These are phyloP conservation scores for Ophion obscuratus DNA, from an alignment of 2,888 invertebrate genomes.

Conservation along the genomic window DNA sequence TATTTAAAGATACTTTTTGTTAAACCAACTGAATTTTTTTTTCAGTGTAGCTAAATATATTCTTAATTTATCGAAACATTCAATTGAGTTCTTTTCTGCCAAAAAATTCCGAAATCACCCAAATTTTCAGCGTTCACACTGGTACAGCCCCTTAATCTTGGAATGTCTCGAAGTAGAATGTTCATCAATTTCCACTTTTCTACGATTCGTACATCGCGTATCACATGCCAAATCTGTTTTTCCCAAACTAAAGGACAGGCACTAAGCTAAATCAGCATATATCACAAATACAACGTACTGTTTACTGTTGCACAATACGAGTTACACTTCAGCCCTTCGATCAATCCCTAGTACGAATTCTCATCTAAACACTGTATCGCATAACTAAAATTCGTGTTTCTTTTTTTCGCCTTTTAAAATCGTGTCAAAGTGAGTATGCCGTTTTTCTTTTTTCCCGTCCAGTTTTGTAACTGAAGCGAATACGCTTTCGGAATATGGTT, in stretches of 20 bases:
- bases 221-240: constrained; percentile 34
- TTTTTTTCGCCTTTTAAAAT: not conserved
- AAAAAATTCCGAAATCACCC: no score
- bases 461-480: no score
- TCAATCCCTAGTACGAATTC: not conserved
- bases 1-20: no score
- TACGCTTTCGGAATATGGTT: not conserved
- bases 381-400: not conserved
- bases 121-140: no score
- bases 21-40: no score
- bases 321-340: constrained; percentile 4
- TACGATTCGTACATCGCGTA: not conserved
- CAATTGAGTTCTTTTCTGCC: no score
- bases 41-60: no score
- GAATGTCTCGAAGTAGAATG: not conserved
- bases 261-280: constrained; percentile 31
- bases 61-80: no score
- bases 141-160: no score
- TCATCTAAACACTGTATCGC: not conserved
- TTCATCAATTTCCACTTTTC: not conserved
- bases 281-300: constrained; percentile 3
- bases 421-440: not conserved
- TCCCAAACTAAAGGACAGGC: constrained; percentile 20
- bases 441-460: not conserved
- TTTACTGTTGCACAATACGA: constrained; percentile 7